Percentiles rank a stretch among this genome's conserved stretches.
Evolutionary conservation across 2,113 vertebrate species (phyloP).

Genomic region (Barnardius zonarius): DNA sequence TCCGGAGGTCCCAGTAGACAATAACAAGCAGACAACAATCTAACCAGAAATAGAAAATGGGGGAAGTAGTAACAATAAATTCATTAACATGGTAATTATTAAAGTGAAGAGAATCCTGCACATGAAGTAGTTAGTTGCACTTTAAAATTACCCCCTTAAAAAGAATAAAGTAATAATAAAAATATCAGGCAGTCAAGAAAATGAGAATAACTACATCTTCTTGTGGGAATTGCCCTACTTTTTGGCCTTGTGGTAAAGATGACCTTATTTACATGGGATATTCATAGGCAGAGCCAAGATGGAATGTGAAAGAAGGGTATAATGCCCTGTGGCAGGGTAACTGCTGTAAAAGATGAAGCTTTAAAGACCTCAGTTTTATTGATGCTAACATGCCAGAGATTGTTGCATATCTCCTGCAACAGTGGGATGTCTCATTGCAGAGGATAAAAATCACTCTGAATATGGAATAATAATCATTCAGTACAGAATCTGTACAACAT

Average conservation of each 20-base stretch:
- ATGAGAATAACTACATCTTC: constrained; percentile 31
- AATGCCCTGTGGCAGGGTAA: neutral
- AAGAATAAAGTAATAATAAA: neutral
- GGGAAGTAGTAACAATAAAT: constrained; percentile 62
- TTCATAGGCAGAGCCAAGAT: neutral
- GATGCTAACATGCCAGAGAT: neutral
- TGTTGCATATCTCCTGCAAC: neutral
- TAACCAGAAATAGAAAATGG: constrained; percentile 55
- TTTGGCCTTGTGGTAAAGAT: constrained; percentile 56
- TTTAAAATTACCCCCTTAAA: constrained; percentile 31
- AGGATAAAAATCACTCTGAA: neutral
- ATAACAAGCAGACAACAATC: constrained; percentile 60
- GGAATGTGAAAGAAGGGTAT: neutral
- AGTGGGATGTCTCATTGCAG: neutral
- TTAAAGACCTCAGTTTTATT: neutral
- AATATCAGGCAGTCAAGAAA: constrained; percentile 11
- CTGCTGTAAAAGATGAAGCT: neutral
- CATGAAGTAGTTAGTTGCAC: neutral
- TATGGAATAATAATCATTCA: neutral
- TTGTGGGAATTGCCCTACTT: constrained; percentile 53
- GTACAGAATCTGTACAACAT: neutral
- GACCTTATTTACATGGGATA: constrained; percentile 1
- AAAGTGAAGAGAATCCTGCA: constrained; percentile 16
- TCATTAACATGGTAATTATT: constrained; percentile 40
- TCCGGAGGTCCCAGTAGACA: constrained; percentile 50